Conservation (phyloP, 2,113 vertebrate species). For the Brachyhypopomus gauderio region DNA sequence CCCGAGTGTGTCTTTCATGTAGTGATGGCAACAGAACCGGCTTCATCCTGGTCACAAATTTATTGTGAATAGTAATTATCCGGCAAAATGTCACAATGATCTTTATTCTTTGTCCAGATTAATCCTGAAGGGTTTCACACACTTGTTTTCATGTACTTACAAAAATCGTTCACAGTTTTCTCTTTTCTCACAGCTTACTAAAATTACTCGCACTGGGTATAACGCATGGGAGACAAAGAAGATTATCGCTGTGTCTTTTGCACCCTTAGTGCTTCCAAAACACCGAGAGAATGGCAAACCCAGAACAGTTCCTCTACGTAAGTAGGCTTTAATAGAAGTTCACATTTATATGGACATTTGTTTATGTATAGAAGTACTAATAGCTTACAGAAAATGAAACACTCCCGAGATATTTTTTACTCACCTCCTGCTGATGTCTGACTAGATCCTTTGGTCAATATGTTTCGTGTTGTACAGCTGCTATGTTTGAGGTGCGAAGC, state of each 20-base stretch:
- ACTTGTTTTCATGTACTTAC: not conserved
- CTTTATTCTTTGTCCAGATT: not conserved
- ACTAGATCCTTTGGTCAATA: not conserved
- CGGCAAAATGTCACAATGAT: not conserved
- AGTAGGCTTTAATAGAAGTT: slow-evolving; percentile 62
- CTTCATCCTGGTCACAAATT: too few relatives aligned
- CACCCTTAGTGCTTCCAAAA: slow-evolving; percentile 83
- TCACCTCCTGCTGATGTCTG: not conserved
- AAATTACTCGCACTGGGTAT: slow-evolving; percentile 85
- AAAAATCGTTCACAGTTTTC: not conserved
- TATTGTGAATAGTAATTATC: too few relatives aligned
- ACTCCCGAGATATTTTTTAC: not conserved
- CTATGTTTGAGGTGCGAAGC: slow-evolving; percentile 80
- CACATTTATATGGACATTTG: not conserved
- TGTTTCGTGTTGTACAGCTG: slow-evolving; percentile 55
- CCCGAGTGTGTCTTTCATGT: too few relatives aligned
- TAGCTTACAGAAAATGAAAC: not conserved
- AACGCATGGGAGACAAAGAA: slow-evolving; percentile 88
- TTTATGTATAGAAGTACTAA: not conserved
- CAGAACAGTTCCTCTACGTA: slow-evolving; percentile 80
- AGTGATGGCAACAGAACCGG: too few relatives aligned
- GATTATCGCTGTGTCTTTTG: slow-evolving; percentile 89
- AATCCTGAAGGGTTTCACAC: not conserved
- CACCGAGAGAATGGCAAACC: slow-evolving; percentile 76
- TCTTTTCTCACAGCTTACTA: slow-evolving; percentile 76